phyloP scores from a whole-genome alignment of 2,113 vertebrate species.

The Mustela nigripes region DNA sequence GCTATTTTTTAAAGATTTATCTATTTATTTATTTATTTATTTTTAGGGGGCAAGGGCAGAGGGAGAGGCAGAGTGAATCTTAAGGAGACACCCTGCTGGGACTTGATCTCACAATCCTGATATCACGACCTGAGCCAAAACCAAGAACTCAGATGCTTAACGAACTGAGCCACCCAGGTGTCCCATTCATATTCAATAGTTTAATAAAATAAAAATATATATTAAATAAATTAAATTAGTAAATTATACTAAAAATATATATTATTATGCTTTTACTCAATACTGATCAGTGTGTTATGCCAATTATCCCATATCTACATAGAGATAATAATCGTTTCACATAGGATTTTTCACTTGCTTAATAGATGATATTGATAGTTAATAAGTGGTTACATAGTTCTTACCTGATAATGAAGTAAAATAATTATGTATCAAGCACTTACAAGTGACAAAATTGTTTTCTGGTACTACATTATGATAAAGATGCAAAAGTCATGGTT shows the following conservation, averaged over 20 bases:
- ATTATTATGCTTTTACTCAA: neutral
- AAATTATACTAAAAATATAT: neutral
- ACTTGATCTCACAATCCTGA: neutral
- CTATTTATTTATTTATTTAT: neutral
- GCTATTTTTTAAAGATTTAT: neutral
- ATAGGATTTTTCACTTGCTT: neutral
- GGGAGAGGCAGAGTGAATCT: neutral
- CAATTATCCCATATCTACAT: neutral
- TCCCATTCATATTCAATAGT: neutral
- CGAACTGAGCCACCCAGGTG: neutral
- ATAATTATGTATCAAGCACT: neutral
- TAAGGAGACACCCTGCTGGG: neutral
- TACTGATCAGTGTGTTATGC: neutral
- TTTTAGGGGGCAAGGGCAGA: neutral
- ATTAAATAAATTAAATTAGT: neutral
- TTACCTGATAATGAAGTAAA: neutral
- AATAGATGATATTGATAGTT: neutral
- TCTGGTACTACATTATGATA: neutral
- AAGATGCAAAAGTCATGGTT: neutral
- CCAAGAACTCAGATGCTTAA: neutral
- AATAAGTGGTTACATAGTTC: neutral
- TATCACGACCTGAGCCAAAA: neutral
- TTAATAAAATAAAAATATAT: slow-evolving; percentile 6
- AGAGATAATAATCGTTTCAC: neutral
- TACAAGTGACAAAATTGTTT: neutral